phyloP scores from a whole-genome alignment of 2,888 invertebrate species.

The Lydus trimaculatus region DNA sequence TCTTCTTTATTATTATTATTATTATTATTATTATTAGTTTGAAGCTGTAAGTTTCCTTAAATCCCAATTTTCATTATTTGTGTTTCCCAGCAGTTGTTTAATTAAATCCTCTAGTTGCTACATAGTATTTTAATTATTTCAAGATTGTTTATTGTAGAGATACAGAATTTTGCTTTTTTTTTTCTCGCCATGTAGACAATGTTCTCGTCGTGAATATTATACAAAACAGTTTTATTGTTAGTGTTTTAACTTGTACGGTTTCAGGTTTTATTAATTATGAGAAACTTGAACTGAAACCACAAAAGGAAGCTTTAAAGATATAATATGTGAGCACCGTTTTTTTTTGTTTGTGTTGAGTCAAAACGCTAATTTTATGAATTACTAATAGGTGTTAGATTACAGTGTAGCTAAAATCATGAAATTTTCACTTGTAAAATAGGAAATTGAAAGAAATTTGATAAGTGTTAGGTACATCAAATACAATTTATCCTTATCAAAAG shows the following conservation, averaged over 20 bases:
- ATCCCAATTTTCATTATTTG: neutral
- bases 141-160: neutral
- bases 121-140: neutral
- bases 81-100: neutral
- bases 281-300: conserved; percentile 10
- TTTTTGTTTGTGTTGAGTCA: neutral
- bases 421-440: too few relatives aligned
- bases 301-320: neutral
- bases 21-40: too few relatives aligned
- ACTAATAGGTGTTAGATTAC: neutral
- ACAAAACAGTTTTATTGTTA: neutral
- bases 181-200: too few relatives aligned
- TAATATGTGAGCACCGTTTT: neutral
- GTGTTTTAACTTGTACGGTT: neutral
- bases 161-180: neutral
- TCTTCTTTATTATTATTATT: neutral
- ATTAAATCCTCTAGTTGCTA: neutral
- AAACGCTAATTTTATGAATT: neutral
- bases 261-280: conserved; percentile 6
- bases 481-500: too few relatives aligned
- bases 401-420: too few relatives aligned
- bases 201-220: neutral
- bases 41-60: too few relatives aligned
- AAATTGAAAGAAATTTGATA: too few relatives aligned
- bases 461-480: too few relatives aligned